Conservation (phyloP, 2,888 invertebrate species). For the Caenorhabditis doughertyi region DNA sequence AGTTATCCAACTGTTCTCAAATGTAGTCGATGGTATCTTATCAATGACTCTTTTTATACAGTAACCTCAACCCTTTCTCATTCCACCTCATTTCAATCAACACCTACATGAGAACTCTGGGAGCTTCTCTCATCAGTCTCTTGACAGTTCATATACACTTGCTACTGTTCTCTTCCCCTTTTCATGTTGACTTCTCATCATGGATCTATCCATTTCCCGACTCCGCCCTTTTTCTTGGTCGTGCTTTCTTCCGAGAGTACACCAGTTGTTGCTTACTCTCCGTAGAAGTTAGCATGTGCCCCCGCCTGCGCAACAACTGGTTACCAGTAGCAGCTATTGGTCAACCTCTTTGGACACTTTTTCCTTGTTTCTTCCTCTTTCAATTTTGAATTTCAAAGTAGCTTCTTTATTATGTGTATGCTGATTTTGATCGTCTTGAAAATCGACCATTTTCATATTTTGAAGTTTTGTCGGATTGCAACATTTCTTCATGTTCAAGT, state of each 20-base stretch:
- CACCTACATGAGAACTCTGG: background rate
- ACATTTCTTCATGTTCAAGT: background rate
- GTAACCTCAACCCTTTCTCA: too few relatives aligned
- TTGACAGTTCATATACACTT: background rate
- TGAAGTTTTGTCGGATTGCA: too few relatives aligned
- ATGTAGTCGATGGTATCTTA: too few relatives aligned
- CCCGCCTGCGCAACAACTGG: constrained; percentile 34
- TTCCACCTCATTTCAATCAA: too few relatives aligned
- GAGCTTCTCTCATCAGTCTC: background rate
- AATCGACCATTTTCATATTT: too few relatives aligned
- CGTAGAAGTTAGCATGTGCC: constrained; percentile 29
- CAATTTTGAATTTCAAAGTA: background rate
- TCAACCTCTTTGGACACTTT: constrained; percentile 5
- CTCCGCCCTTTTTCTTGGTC: constrained; percentile 22
- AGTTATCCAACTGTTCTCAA: too few relatives aligned
- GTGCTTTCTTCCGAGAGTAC: constrained; percentile 3
- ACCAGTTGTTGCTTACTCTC: constrained; percentile 11
- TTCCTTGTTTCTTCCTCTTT: background rate
- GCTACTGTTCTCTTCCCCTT: background rate
- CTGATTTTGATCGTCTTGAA: background rate
- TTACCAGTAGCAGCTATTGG: constrained; percentile 14
- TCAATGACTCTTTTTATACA: too few relatives aligned
- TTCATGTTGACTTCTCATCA: background rate
- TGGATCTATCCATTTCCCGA: constrained; percentile 8
- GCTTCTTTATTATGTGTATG: too few relatives aligned